A percentile compares a stretch with the other conserved stretches of the same genome.
Evolutionary conservation across 2,113 vertebrate genomes (phyloP).

Genomic region (Paralichthys olivaceus): DNA sequence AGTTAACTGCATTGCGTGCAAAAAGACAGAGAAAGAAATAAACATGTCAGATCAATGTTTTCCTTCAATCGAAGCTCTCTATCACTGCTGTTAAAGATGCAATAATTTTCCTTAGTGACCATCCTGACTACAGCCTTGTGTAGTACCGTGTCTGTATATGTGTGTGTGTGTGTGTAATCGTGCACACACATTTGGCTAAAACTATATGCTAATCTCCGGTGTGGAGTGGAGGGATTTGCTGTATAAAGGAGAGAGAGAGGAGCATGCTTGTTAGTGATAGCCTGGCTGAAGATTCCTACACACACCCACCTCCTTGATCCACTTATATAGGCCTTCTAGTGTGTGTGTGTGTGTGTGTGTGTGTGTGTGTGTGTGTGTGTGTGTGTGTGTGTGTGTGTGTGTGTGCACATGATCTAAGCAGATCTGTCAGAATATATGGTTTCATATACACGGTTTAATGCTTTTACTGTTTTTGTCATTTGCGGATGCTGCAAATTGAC

Average conservation of each 20-base stretch:
- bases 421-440: conserved; percentile 41
- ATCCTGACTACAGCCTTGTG: conserved; percentile 9
- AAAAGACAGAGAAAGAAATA: neutral
- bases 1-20: no score
- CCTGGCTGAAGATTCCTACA: conserved; percentile 79
- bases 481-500: conserved; percentile 54
- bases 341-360: conserved; percentile 48
- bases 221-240: conserved; percentile 78
- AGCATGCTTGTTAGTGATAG: conserved; percentile 83
- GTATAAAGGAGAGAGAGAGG: conserved; percentile 69
- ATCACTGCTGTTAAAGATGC: neutral
- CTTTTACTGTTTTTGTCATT: conserved; percentile 44
- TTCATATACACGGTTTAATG: conserved; percentile 15
- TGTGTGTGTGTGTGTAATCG: conserved; percentile 3
- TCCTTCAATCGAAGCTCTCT: neutral
- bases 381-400: conserved; percentile 18
- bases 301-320: conserved; percentile 81
- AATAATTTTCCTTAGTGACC: conserved; percentile 11
- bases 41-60: neutral
- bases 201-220: conserved; percentile 79
- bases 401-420: neutral
- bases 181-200: conserved; percentile 40
- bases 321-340: conserved; percentile 72
- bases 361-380: conserved; percentile 37
- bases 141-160: neutral